Evolutionary conservation across 2,888 invertebrate species (phyloP), one percentile per base, ranked within the genome.

Genomic region (Cotesia congregata): DNA sequence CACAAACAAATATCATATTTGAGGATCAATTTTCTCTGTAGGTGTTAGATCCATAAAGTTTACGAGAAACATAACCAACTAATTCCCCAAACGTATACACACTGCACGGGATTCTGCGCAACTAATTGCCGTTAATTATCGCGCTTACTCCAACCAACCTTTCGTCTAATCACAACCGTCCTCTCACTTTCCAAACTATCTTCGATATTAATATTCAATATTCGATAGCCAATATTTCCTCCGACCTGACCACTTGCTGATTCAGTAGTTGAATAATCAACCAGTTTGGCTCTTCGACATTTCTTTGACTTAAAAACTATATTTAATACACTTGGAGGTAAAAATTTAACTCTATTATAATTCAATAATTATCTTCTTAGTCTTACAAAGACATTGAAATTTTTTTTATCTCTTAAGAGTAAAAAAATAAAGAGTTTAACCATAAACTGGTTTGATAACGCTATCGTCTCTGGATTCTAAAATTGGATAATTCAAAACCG

Each of bases 81-180:
- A 88, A 88, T 88, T 88, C 87, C 85, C 82, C 50, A 75, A 61
- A 20, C 65, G 64, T 20, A 65, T 20, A 65, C 40, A 62, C 79
- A 77, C 77, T 80, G 82, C 76, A 82, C 79, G 70, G 79, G 76
- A 82, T 82, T 84, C 82, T 82, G 83, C 83, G 84, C 84, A 82
- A 83, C 82, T 88, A 88, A 88, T 88, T 88, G 87, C 85, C 82
- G 82, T 83, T 86, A 88, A 88, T 88, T 88, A 88, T 87, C 86
- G 83, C 88, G 85, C 87, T 88, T 87, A 88, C 83, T 85, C 80
- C 77, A 65, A 67, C 78, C 76, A 78, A 76, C 72, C 65, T 74
- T 70, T 71, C 79, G 74, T 77, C 80, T 75, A 73, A 76, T 79
- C 68, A 71, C 64, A 72, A 78, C 72, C 72, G 67, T 71, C 77